Percentiles rank a stretch among this genome's conserved stretches.
Evolutionary conservation across 2,797 vertebrate species (phyloP).

Genomic region (Acrossocheilus wenchowensis): DNA sequence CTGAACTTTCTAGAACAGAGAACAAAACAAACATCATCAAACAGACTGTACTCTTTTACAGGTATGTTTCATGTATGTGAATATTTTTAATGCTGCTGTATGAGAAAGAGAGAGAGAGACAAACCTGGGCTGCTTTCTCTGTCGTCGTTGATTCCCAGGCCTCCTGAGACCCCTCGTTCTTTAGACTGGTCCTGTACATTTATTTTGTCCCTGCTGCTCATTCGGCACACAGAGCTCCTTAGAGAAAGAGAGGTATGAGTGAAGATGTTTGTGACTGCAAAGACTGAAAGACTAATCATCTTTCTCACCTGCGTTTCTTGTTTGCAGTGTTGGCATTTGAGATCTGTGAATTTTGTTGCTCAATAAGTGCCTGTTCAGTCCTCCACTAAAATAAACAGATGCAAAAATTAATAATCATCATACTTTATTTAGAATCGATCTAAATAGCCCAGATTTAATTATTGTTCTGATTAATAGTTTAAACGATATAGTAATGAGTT

Average conservation of each 20-base stretch:
- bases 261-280: background rate
- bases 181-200: slow-evolving; percentile 91
- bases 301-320: slow-evolving; percentile 82
- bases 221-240: slow-evolving; percentile 89
- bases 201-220: slow-evolving; percentile 93
- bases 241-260: background rate
- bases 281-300: background rate
- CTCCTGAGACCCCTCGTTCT: slow-evolving; percentile 82
- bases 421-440: background rate
- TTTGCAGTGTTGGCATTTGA: slow-evolving; percentile 68
- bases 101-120: background rate
- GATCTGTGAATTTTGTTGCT: slow-evolving; percentile 75
- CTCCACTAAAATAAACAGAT: slow-evolving; percentile 76
- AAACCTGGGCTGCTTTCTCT: slow-evolving; percentile 79
- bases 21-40: slow-evolving; percentile 12
- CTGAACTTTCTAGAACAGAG: slow-evolving; percentile 70
- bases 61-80: background rate
- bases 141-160: slow-evolving; percentile 80
- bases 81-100: background rate
- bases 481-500: background rate
- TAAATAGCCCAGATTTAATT: background rate
- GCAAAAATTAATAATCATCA: background rate
- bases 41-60: background rate
- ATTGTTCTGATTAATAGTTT: background rate
- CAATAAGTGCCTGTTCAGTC: slow-evolving; percentile 81